A percentile compares a stretch with the other conserved stretches of the same genome.
Evolutionary conservation across 1,140 invertebrate species (phyloP).

Genomic region (Dendroctonus valens): DNA sequence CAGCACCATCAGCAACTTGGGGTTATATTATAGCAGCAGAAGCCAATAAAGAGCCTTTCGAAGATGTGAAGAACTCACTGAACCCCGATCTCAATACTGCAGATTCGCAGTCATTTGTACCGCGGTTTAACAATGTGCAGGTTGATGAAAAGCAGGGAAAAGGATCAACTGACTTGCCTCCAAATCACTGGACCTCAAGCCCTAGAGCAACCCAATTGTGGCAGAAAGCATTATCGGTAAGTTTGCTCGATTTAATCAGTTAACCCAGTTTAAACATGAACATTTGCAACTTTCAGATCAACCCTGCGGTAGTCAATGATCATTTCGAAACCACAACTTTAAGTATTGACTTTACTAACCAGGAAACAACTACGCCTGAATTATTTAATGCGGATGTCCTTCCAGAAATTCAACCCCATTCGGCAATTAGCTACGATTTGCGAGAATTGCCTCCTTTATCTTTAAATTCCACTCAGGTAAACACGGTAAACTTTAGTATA

Average conservation of each 20-base stretch:
- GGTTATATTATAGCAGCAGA: slow-evolving; percentile 43
- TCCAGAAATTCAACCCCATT: slow-evolving; percentile 1
- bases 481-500: background rate
- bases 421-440: slow-evolving; percentile 44
- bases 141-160: slow-evolving; percentile 32
- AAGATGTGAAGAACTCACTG: slow-evolving; percentile 41
- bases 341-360: slow-evolving; percentile 1
- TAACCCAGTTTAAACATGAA: background rate
- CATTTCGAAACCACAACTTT: slow-evolving; percentile 52
- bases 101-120: slow-evolving; percentile 46
- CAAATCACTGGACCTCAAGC: slow-evolving; percentile 57
- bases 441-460: slow-evolving; percentile 40
- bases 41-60: slow-evolving; percentile 22
- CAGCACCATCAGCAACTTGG: slow-evolving; percentile 42
- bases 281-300: slow-evolving; percentile 38
- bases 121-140: slow-evolving; percentile 42
- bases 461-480: slow-evolving; percentile 43
- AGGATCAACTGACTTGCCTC: slow-evolving; percentile 33
- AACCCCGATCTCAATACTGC: slow-evolving; percentile 41
- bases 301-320: slow-evolving; percentile 70
- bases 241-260: background rate
- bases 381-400: slow-evolving; percentile 17
- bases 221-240: slow-evolving; percentile 63
- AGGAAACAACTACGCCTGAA: slow-evolving; percentile 25
- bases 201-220: slow-evolving; percentile 57